Percentiles rank a stretch among this genome's conserved stretches.
Evolutionary conservation across 2,797 vertebrate species (phyloP).

Genomic region (Chloroceryle inda): DNA sequence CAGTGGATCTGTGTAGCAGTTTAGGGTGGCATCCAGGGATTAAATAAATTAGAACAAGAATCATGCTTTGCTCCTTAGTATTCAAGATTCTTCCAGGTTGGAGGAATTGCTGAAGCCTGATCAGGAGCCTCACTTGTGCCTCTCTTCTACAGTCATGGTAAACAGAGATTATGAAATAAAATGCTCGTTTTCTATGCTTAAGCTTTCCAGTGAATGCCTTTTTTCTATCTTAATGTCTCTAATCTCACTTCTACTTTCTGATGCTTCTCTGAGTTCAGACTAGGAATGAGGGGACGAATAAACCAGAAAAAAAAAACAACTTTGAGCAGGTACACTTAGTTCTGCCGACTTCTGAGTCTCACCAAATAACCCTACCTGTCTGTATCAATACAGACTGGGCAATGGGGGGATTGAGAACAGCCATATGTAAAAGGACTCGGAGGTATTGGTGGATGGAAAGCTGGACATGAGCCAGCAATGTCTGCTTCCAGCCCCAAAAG

Average conservation of each 20-base stretch:
- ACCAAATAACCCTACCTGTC: background rate
- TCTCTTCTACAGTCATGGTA: background rate
- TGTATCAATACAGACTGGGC: background rate
- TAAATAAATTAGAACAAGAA: accelerated
- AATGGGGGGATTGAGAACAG: background rate
- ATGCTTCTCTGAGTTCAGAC: background rate
- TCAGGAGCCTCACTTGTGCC: background rate
- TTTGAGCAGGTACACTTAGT: background rate
- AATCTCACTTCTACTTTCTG: background rate
- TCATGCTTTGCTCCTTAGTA: accelerated
- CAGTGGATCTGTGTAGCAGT: background rate
- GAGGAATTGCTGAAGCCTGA: background rate
- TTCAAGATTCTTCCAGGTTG: background rate
- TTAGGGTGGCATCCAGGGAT: background rate
- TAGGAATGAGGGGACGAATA: background rate
- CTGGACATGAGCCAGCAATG: background rate
- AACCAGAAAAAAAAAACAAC: background rate
- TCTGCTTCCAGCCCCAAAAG: accelerated
- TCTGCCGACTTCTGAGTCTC: background rate
- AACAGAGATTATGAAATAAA: background rate
- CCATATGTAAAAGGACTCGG: background rate
- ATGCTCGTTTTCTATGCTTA: background rate
- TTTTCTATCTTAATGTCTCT: background rate
- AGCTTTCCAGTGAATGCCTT: background rate
- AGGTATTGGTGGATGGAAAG: no score